Base-by-base conservation (phyloP, 2,797 vertebrate genomes). In the Cephalopachus bancanus region DNA sequence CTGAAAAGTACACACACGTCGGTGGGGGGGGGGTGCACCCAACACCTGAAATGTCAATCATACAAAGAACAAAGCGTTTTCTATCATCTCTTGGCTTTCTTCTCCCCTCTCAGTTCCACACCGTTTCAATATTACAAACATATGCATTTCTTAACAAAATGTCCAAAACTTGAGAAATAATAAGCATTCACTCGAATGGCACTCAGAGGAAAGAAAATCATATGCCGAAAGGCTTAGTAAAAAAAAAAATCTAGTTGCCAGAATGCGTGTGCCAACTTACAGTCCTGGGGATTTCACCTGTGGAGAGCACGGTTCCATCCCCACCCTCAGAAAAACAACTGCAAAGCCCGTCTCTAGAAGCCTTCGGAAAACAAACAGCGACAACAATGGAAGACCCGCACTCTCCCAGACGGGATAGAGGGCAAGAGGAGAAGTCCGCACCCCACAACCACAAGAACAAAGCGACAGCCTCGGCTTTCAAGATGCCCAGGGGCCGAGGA, bases 391-490 rank as follows among this genome's bases (percentile, higher is more conserved):
- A 64, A 83, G 80, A 76, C 37, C 53, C 24, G 2, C 33, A 55
- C 72, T 53, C 78, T 91, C 59, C 72, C 15, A 8, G 65, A 83
- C 4, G 3, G 89, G 91, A 80, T 62, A 49, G 16, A 65, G 24
- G 26, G 10, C 0, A 20, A 67, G 57, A 19, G 69, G 53, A 93
- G 60, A 84, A 88, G 89, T 89, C 96, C 19, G 62, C 76, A 90
- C 10, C 94, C 85, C 17, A 69, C 80, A 64, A 62, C 60, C 92
- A 87, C 60, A 37, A 85, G 89, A 97, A 97, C 97, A 97, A 97
- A 96, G 97, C 95, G 37, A 74, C 83, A 51, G 72, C 81, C 87
- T 62, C 16, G 2, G 80, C 90, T 92, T 55, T 64, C 10, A 20
- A 53, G 78, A 88, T 8, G 88, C 60, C 53, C 20, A 30, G 37